These are phyloP conservation scores for Anolis carolinensis DNA, from an alignment of 2,113 vertebrate species.

Conservation along the genomic window DNA sequence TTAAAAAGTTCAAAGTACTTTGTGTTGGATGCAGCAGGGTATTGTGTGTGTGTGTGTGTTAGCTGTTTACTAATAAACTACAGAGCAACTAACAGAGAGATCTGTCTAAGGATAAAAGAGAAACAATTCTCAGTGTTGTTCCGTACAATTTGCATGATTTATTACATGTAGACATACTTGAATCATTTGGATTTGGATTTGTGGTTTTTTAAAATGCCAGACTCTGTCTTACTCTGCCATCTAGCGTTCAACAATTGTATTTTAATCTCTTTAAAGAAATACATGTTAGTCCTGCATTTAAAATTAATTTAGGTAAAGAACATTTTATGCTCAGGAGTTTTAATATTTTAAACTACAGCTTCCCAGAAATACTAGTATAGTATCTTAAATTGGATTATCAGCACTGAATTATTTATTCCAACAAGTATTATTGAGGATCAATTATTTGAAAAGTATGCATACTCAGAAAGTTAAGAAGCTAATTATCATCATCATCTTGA, in stretches of 20 bases:
- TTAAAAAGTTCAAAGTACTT: too few relatives aligned
- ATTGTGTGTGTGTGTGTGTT: not conserved
- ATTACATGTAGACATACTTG: fast-evolving
- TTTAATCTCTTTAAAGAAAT: not conserved
- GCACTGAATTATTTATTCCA: not conserved
- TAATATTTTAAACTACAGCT: not conserved
- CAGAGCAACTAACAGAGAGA: not conserved
- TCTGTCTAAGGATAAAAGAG: fast-evolving
- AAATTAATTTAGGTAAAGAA: not conserved
- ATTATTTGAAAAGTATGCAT: not conserved
- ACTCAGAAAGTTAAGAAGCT: not conserved
- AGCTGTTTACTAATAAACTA: slow-evolving; percentile 7
- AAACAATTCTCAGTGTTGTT: not conserved
- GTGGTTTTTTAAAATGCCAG: not conserved
- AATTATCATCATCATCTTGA: too few relatives aligned
- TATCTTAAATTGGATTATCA: not conserved
- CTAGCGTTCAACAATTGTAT: slow-evolving; percentile 53
- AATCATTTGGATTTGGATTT: fast-evolving
- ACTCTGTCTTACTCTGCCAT: slow-evolving; percentile 70
- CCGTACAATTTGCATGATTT: not conserved
- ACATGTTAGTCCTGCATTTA: not conserved
- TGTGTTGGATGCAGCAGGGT: too few relatives aligned
- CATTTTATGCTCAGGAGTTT: not conserved
- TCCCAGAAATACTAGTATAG: not conserved
- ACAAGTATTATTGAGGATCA: not conserved